phyloP scores from a whole-genome alignment of 1,140 invertebrate species.

The Triops cancriformis region DNA sequence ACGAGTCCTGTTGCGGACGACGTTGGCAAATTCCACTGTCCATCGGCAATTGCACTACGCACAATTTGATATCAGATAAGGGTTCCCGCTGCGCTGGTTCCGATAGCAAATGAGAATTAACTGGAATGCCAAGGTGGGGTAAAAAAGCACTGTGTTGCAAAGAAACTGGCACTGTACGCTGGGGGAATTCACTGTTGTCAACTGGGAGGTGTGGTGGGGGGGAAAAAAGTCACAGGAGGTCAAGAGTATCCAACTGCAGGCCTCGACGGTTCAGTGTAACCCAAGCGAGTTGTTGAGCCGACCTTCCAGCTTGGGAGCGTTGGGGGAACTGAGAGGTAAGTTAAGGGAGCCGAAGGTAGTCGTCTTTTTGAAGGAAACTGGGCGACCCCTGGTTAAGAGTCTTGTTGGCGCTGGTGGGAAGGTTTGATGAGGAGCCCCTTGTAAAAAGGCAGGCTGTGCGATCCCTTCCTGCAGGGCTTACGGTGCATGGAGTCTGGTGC shows the following conservation, averaged over 20 bases:
- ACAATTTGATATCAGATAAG: not conserved
- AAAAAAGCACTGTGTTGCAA: no score
- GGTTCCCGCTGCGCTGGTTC: not conserved
- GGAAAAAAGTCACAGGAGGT: no score
- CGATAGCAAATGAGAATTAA: not conserved
- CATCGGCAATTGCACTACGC: constrained; percentile 20
- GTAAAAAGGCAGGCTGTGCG: no score
- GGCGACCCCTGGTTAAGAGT: not conserved
- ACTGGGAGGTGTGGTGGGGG: no score
- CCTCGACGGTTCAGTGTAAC: no score
- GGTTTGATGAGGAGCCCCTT: no score
- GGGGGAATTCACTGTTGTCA: no score
- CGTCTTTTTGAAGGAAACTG: not conserved
- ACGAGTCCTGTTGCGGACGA: constrained; percentile 26
- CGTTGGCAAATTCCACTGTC: constrained; percentile 27
- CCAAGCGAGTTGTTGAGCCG: no score
- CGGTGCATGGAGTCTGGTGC: not conserved
- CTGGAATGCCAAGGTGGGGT: no score
- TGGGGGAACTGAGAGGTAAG: constrained; percentile 4
- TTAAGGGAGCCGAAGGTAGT: not conserved
- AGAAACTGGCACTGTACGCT: no score
- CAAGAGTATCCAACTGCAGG: no score
- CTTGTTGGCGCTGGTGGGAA: not conserved
- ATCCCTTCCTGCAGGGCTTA: constrained; percentile 1
- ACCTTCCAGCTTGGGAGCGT: not conserved